Conservation (phyloP, 2,113 vertebrate genomes). For the Crotalus tigris region DNA sequence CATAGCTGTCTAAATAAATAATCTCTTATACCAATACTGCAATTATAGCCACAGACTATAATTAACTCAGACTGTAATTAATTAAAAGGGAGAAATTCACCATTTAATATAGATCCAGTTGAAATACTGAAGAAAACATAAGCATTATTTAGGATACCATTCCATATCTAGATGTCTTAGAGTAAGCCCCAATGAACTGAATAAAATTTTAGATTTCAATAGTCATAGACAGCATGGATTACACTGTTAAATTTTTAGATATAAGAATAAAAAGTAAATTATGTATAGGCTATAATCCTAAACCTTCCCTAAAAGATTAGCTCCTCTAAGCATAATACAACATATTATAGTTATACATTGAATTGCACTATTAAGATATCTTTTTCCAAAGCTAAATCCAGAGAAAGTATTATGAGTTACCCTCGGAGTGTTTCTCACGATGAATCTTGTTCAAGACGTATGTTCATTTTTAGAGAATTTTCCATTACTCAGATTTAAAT, state of each 20-base stretch:
- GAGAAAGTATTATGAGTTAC: not conserved
- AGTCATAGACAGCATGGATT: not conserved
- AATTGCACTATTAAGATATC: not conserved
- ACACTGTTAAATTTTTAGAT: not conserved
- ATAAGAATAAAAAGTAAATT: not conserved
- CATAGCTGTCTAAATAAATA: constrained; percentile 24
- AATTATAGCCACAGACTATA: constrained; percentile 27
- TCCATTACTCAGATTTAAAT: not conserved
- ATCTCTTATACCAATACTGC: constrained; percentile 36
- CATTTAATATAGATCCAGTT: not conserved
- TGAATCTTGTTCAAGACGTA: not conserved
- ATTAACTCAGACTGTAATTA: constrained; percentile 29
- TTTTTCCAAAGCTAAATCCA: not conserved
- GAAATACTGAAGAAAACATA: not conserved
- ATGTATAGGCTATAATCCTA: not conserved
- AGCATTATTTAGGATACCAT: not conserved
- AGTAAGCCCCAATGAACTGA: not conserved
- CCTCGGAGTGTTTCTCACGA: not conserved
- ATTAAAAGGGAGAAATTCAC: not conserved
- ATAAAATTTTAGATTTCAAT: not conserved
- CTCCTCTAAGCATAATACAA: not conserved
- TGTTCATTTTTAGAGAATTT: not conserved
- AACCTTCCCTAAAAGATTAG: not conserved
- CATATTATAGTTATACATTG: not conserved
- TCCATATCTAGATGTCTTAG: not conserved